These are phyloP conservation scores for Deladenus siricidicola DNA, from an alignment of 2,888 invertebrate genomes.

Conservation along the genomic window DNA sequence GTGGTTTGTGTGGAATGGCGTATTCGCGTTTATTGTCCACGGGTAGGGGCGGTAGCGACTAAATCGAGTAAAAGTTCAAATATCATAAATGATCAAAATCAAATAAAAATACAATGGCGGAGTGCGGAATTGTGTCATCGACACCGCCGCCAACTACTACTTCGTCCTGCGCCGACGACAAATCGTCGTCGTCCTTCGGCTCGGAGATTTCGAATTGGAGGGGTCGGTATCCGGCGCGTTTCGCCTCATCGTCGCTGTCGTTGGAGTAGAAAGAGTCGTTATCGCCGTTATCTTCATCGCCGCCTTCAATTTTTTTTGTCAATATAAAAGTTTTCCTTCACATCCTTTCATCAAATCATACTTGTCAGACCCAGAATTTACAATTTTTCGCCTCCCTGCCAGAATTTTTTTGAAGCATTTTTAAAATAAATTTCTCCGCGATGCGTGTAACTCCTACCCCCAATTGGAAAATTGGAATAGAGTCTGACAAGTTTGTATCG, in stretches of 20 bases:
- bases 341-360: neutral
- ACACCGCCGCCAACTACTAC: too few relatives aligned
- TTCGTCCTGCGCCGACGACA: too few relatives aligned
- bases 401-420: too few relatives aligned
- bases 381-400: neutral
- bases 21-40: neutral
- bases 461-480: neutral
- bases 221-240: constrained; percentile 17
- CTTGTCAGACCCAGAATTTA: neutral
- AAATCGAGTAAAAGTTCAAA: constrained; percentile 12
- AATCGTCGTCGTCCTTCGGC: too few relatives aligned
- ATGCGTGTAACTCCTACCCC: neutral
- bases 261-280: too few relatives aligned
- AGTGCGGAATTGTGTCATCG: too few relatives aligned
- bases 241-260: constrained; percentile 6
- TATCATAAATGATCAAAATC: constrained; percentile 11
- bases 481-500: neutral
- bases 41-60: constrained; percentile 19
- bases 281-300: constrained; percentile 4
- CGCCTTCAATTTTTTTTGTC: constrained; percentile 26
- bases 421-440: neutral
- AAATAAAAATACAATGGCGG: too few relatives aligned
- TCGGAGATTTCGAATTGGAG: too few relatives aligned
- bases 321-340: constrained; percentile 11
- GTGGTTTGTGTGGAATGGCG: too few relatives aligned